A percentile compares a stretch with the other conserved stretches of the same genome.
These are phyloP conservation scores for Amorpha juglandis DNA, from an alignment of 2,888 invertebrate species.

Conservation along the genomic window DNA sequence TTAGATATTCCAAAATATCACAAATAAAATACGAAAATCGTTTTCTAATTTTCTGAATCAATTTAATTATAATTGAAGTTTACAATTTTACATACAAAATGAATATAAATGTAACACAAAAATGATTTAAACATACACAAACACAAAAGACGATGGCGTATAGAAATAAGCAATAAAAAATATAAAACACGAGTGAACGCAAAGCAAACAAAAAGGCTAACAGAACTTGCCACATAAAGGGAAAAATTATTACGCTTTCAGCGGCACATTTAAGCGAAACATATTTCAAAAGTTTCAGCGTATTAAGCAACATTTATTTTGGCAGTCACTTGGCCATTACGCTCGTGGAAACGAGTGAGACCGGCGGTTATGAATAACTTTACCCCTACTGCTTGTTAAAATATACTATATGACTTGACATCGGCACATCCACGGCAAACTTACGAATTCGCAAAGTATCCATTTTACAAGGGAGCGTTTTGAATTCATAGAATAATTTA, in stretches of 20 bases:
- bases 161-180: conserved; percentile 65
- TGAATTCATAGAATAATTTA: too few species aligned
- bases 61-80: too few species aligned
- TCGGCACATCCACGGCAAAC: too few species aligned
- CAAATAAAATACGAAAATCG: too few species aligned
- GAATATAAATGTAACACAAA: neutral
- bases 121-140: conserved; percentile 19
- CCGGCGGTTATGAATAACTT: conserved; percentile 69
- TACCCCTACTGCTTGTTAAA: conserved; percentile 48
- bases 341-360: conserved; percentile 54
- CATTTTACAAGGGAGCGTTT: too few species aligned
- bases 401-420: too few species aligned
- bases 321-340: conserved; percentile 81
- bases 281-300: conserved; percentile 83
- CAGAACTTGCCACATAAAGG: conserved; percentile 73
- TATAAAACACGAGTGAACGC: conserved; percentile 63
- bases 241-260: conserved; percentile 81
- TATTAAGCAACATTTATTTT: conserved; percentile 84
- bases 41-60: too few species aligned
- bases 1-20: too few species aligned
- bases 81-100: too few species aligned
- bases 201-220: conserved; percentile 45
- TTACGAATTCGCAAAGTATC: too few species aligned
- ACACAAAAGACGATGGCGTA: conserved; percentile 48
- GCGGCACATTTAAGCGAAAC: conserved; percentile 80